phyloP scores from a whole-genome alignment of 2,797 vertebrate species.

The Muscicapa comitata region DNA sequence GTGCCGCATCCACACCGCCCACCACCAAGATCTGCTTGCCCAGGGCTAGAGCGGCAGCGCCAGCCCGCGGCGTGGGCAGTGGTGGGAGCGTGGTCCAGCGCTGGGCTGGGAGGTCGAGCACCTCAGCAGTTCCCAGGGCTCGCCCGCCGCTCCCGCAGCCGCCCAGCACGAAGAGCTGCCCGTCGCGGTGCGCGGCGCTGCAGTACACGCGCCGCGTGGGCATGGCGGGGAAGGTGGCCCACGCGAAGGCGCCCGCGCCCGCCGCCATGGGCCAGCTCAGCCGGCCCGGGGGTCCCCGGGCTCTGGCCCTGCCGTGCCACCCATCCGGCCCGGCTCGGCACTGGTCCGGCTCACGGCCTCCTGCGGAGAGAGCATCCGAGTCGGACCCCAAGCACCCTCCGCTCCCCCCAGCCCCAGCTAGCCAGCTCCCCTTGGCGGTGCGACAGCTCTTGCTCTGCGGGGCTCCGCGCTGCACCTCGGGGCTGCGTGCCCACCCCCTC shows the following conservation, averaged over 20 bases:
- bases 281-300: neutral
- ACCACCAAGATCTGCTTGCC: conserved; percentile 90
- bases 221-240: conserved; percentile 92
- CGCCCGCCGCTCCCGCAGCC: conserved; percentile 87
- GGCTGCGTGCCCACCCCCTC: neutral
- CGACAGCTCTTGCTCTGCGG: neutral
- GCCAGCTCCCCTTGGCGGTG: rapidly evolving
- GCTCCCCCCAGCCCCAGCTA: rapidly evolving
- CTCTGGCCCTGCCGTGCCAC: neutral
- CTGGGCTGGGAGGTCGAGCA: conserved; percentile 86
- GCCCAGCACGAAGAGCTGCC: conserved; percentile 90
- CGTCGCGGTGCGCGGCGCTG: conserved; percentile 83
- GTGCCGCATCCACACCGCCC: conserved; percentile 90
- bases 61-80: conserved; percentile 85
- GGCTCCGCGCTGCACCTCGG: neutral
- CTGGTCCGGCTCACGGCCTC: neutral
- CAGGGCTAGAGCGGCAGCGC: conserved; percentile 82
- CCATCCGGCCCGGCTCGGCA: neutral
- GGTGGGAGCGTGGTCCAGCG: conserved; percentile 86
- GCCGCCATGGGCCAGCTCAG: conserved; percentile 45
- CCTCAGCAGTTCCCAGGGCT: conserved; percentile 85
- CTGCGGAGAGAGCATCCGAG: neutral
- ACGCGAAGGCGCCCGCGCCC: conserved; percentile 80
- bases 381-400: neutral
- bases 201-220: conserved; percentile 91